These are phyloP conservation scores for Patagioenas fasciata DNA, from an alignment of 2,113 vertebrate species.

Conservation along the genomic window DNA sequence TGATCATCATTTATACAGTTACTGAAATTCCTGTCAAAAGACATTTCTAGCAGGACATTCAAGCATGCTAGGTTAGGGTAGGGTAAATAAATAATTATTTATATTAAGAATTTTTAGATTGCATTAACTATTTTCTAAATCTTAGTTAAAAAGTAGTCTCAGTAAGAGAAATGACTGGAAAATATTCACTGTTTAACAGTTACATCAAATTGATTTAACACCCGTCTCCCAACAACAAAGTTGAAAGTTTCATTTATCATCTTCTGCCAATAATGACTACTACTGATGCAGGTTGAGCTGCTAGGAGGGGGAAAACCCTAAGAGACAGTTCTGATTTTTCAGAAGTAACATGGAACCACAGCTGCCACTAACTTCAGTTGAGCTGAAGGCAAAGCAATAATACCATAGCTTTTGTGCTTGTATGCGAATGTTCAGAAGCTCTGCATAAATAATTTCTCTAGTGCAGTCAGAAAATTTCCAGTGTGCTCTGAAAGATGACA, in stretches of 20 bases:
- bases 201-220: background rate
- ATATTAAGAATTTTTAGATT: background rate
- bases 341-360: background rate
- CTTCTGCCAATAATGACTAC: background rate
- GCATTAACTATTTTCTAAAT: background rate
- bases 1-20: background rate
- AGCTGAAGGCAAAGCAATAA: background rate
- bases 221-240: rapidly evolving
- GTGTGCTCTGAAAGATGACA: background rate
- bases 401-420: too few relatives aligned
- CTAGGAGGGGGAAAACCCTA: background rate
- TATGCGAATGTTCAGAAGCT: background rate
- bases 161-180: background rate
- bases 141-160: background rate
- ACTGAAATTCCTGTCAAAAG: background rate
- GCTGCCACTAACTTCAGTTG: background rate
- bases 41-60: too few relatives aligned
- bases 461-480: background rate
- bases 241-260: background rate
- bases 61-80: background rate
- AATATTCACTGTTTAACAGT: background rate
- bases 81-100: background rate
- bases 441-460: background rate
- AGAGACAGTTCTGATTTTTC: background rate
- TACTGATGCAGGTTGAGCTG: background rate